Evolutionary conservation across 2,797 vertebrate species (phyloP).

Genomic region (Clarias pachynema): DNA sequence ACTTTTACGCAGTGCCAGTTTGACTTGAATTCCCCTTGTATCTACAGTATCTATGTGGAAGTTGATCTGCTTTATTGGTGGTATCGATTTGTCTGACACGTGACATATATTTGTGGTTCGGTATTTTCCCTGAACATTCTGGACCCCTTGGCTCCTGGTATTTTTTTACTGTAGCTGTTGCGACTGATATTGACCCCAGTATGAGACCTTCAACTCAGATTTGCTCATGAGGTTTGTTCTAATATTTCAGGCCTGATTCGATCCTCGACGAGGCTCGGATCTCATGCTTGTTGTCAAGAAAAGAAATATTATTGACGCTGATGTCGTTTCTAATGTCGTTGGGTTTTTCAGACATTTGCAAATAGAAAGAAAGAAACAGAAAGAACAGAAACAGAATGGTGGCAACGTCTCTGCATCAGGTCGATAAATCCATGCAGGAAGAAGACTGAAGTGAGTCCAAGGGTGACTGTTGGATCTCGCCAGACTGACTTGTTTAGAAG

Average conservation of each 20-base stretch:
- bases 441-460: background rate
- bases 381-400: background rate
- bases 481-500: conserved; percentile 1
- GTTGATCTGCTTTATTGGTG: background rate
- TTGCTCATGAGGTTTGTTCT: conserved; percentile 40
- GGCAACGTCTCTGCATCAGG: background rate
- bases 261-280: conserved; percentile 11
- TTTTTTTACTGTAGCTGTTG: background rate
- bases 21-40: no score
- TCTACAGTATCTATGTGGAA: no score
- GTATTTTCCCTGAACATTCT: background rate
- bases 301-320: background rate
- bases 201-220: conserved; percentile 60
- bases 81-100: background rate
- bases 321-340: background rate
- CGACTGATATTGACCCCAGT: conserved; percentile 38
- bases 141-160: background rate
- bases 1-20: no score
- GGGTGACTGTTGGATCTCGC: background rate
- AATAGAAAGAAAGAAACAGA: background rate
- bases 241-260: background rate
- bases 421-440: conserved; percentile 15
- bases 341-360: background rate
- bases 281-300: background rate
- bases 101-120: background rate